These are phyloP conservation scores for Grallaria varia DNA, from an alignment of 2,113 vertebrate species.

Conservation along the genomic window DNA sequence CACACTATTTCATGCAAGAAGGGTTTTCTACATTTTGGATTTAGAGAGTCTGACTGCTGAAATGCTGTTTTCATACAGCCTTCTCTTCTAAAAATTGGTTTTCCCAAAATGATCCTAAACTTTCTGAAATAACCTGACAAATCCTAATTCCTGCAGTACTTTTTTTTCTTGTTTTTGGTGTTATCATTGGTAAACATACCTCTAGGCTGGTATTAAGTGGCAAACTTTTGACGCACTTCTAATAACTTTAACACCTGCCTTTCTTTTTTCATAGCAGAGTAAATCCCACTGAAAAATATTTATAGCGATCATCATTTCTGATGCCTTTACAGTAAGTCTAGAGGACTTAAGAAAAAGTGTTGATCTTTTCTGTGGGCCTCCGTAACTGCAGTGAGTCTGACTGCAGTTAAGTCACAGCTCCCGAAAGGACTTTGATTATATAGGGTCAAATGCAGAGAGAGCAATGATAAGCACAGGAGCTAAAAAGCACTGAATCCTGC, in stretches of 20 bases:
- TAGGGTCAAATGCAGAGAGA: constrained; percentile 25
- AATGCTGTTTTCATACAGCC: constrained; percentile 1
- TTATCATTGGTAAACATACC: constrained; percentile 53
- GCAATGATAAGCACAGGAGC: constrained; percentile 21
- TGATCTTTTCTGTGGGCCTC: constrained; percentile 41
- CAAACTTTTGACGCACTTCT: constrained; percentile 52
- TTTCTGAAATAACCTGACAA: constrained; percentile 58
- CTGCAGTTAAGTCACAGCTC: constrained; percentile 53
- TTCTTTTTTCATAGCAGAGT: neutral
- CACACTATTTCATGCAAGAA: constrained; percentile 58
- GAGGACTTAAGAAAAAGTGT: constrained; percentile 38
- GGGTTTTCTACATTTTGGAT: constrained; percentile 53
- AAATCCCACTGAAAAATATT: constrained; percentile 57
- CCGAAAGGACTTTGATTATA: constrained; percentile 32
- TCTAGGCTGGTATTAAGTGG: constrained; percentile 58
- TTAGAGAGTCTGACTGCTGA: constrained; percentile 35
- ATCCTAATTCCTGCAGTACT: constrained; percentile 20
- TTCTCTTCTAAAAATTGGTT: constrained; percentile 55
- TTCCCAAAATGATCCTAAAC: constrained; percentile 41
- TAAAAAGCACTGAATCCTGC: constrained; percentile 17
- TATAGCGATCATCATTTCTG: constrained; percentile 50
- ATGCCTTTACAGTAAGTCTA: constrained; percentile 46
- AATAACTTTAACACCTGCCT: constrained; percentile 43
- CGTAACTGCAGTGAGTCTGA: constrained; percentile 8
- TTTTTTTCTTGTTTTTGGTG: constrained; percentile 9